These are phyloP conservation scores for Tachystola acroxantha DNA, from an alignment of 2,888 invertebrate species.

Conservation along the genomic window DNA sequence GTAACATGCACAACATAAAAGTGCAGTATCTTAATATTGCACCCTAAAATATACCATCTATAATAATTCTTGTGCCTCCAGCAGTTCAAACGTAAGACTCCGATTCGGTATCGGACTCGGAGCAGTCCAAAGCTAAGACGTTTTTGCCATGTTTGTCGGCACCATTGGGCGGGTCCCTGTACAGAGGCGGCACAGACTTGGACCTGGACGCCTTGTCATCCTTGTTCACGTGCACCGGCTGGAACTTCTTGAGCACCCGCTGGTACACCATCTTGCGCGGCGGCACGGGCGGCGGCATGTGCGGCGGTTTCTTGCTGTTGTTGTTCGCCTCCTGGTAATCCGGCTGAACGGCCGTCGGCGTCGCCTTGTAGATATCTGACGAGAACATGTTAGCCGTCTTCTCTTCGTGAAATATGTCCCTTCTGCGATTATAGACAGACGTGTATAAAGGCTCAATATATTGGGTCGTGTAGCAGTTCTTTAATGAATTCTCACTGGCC, in stretches of 20 bases:
- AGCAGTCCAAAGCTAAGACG: constrained; percentile 60
- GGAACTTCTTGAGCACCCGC: constrained; percentile 78
- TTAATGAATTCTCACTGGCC: constrained; percentile 66
- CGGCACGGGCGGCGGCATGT: constrained; percentile 79
- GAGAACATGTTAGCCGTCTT: constrained; percentile 56
- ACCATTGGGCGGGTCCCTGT: constrained; percentile 59
- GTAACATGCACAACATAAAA: not conserved
- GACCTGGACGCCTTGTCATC: constrained; percentile 73
- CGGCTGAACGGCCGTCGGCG: constrained; percentile 66
- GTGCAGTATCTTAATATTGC: constrained; percentile 7
- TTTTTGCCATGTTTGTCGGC: constrained; percentile 51
- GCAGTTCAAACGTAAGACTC: constrained; percentile 65
- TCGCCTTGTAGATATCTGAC: constrained; percentile 72
- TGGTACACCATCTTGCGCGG: constrained; percentile 75
- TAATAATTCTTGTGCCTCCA: constrained; percentile 12
- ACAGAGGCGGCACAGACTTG: constrained; percentile 67
- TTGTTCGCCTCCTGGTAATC: constrained; percentile 58
- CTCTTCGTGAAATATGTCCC: constrained; percentile 65
- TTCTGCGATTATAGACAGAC: constrained; percentile 61
- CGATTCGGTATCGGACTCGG: constrained; percentile 72
- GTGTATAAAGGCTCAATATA: constrained; percentile 69
- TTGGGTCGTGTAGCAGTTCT: constrained; percentile 64
- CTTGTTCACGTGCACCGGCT: constrained; percentile 81
- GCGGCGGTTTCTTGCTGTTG: constrained; percentile 57
- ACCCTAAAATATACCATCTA: constrained; percentile 4